Evolutionary conservation across 2,113 vertebrate genomes (phyloP), one percentile per base, ranked within the genome.

Genomic region (Planiliza haematocheilus): DNA sequence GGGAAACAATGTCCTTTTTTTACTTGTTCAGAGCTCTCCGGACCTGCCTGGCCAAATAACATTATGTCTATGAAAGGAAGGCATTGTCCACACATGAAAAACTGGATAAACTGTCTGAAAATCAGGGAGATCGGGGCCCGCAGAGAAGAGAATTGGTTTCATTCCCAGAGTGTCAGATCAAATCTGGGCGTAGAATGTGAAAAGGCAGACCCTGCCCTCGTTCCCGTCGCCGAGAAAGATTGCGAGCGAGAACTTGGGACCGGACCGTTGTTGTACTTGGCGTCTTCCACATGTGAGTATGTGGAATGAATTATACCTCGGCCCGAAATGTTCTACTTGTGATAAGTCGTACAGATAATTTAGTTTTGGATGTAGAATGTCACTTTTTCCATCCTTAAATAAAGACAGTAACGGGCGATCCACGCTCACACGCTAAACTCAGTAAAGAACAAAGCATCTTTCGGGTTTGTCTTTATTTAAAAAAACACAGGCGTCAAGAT

Each of bases 381-480:
- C 18, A 17, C 17, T 66, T 53, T 66, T 30, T 30, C 24, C 24
- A 30, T 30, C 24, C 24, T 30, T 30, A 30, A 30, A 30, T 30
- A 30, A 5, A 30, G 24, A 30, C 24, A 30, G 24, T 5, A 30
- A 30, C 24, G 24, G n/a, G 24, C 24, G 24, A 3, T 30, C 24
- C 24, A 30, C 5, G 24, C 24, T 3, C 24, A 5, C 24, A 30
- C 5, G 24, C 24, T 30, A 5, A 60, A n/a, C 11, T 18, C 48
- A 62, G 9, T 36, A n/a, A 71, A 52, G 0, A 63, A 62, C 2
- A 45, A 10, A 0, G 16, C 2, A 36, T 46, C 1, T n/a, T 69
- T 81, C 49, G 2, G n/a, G 30, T 39, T 63, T 48, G n/a, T 55
- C 11, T 88, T 90, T 87, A 88, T 86, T 89, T 79, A 57, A 79